Conservation (phyloP, 2,888 invertebrate genomes). For the Cryptus viduatorius region DNA sequence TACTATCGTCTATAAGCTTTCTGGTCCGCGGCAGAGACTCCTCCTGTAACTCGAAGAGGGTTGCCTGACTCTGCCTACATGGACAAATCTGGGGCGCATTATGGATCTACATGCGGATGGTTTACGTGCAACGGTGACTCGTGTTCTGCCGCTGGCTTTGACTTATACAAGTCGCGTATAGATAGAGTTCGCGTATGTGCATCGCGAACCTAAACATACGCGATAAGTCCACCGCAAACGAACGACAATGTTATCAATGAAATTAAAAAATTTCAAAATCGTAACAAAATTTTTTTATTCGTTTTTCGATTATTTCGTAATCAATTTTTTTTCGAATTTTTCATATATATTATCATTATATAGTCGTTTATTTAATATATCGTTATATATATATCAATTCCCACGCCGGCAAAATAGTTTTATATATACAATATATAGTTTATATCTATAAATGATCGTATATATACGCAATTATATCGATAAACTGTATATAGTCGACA, state of each 20-base stretch:
- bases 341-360: too few relatives aligned
- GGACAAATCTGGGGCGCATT: slow-evolving; percentile 78
- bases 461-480: too few relatives aligned
- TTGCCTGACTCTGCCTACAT: slow-evolving; percentile 43
- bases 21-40: slow-evolving; percentile 28
- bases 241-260: background rate
- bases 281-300: background rate
- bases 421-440: too few relatives aligned
- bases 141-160: slow-evolving; percentile 35
- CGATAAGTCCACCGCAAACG: background rate
- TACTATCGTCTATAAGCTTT: slow-evolving; percentile 49
- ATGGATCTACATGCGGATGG: slow-evolving; percentile 78
- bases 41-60: slow-evolving; percentile 35
- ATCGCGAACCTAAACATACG: background rate
- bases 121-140: slow-evolving; percentile 66
- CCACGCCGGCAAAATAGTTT: too few relatives aligned
- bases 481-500: too few relatives aligned
- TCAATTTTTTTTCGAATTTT: too few relatives aligned
- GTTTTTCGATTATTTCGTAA: too few relatives aligned
- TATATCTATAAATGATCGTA: too few relatives aligned
- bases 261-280: background rate
- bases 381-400: too few relatives aligned
- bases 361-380: too few relatives aligned
- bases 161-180: slow-evolving; percentile 12
- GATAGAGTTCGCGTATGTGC: background rate